A percentile compares a stretch with the other conserved stretches of the same genome.
Evolutionary conservation across 2,888 invertebrate species (phyloP).

Genomic region (Lasioglossum malachurum): DNA sequence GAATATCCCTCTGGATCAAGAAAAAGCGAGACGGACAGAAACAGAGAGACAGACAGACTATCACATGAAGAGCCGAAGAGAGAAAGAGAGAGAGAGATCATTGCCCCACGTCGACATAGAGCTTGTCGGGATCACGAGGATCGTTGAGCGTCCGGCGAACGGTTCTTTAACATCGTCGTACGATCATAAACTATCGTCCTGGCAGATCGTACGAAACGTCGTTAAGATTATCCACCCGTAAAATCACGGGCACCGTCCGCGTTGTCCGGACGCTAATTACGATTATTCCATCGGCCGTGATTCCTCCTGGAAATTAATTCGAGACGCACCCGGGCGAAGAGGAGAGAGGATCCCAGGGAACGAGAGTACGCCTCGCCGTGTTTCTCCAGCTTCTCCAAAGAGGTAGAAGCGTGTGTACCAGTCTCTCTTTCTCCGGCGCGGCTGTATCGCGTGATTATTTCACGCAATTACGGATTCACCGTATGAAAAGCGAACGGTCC

Average conservation of each 20-base stretch:
- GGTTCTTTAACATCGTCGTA: conserved; percentile 58
- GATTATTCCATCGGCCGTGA: conserved; percentile 48
- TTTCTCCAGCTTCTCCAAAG: not conserved
- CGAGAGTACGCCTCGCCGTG: not conserved
- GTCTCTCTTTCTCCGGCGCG: not conserved
- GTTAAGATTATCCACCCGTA: conserved; percentile 66
- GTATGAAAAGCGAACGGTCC: conserved; percentile 16
- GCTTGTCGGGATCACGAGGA: not conserved
- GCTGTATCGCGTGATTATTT: conserved; percentile 36
- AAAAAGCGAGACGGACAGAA: not conserved
- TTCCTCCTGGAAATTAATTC: conserved; percentile 41
- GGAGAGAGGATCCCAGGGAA: not conserved
- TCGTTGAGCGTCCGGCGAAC: conserved; percentile 31
- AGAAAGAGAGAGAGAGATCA: not conserved
- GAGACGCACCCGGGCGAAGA: not conserved
- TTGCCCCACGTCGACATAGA: not conserved
- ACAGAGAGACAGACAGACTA: no score
- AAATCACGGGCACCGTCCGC: conserved; percentile 53
- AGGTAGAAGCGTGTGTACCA: not conserved
- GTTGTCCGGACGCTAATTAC: conserved; percentile 46
- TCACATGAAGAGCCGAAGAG: no score
- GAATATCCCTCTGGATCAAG: conserved; percentile 16
- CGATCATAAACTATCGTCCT: conserved; percentile 64
- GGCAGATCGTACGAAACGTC: conserved; percentile 50
- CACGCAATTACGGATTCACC: conserved; percentile 33